These are phyloP conservation scores for Antheraea assamensis DNA, from an alignment of 2,888 invertebrate species.

Conservation along the genomic window DNA sequence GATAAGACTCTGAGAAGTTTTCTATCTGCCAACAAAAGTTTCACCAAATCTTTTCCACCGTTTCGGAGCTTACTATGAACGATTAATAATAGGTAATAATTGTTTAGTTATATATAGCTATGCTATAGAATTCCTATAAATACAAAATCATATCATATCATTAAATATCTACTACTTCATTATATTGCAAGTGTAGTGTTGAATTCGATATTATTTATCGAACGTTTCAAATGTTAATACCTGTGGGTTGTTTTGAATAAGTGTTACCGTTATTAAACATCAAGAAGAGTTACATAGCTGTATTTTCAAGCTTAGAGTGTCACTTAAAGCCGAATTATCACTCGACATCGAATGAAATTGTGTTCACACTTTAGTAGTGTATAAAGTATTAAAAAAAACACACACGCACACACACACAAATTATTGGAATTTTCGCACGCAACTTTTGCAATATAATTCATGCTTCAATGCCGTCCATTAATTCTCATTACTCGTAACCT, in stretches of 20 bases:
- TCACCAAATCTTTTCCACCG: too few species aligned
- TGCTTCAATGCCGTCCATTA: background rate
- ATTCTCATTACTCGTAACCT: background rate
- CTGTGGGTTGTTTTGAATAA: background rate
- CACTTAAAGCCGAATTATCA: background rate
- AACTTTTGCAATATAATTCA: background rate
- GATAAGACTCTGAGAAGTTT: too few species aligned
- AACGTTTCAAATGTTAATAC: background rate
- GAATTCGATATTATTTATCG: background rate
- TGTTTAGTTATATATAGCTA: too few species aligned
- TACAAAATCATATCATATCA: background rate
- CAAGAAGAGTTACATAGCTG: background rate
- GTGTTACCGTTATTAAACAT: background rate
- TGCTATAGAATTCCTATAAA: too few species aligned
- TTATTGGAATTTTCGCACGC: background rate
- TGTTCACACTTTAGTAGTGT: background rate
- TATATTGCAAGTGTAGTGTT: background rate
- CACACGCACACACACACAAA: too few species aligned
- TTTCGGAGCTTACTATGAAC: too few species aligned
- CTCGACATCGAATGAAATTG: background rate
- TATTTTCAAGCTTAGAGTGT: background rate
- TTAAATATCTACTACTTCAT: background rate
- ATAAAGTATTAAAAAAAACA: background rate
- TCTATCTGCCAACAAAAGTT: too few species aligned
- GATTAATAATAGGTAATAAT: too few species aligned